A percentile compares a stretch with the other conserved stretches of the same genome.
phyloP scores from a whole-genome alignment of 2,113 vertebrate genomes.

The Microtus oregoni region DNA sequence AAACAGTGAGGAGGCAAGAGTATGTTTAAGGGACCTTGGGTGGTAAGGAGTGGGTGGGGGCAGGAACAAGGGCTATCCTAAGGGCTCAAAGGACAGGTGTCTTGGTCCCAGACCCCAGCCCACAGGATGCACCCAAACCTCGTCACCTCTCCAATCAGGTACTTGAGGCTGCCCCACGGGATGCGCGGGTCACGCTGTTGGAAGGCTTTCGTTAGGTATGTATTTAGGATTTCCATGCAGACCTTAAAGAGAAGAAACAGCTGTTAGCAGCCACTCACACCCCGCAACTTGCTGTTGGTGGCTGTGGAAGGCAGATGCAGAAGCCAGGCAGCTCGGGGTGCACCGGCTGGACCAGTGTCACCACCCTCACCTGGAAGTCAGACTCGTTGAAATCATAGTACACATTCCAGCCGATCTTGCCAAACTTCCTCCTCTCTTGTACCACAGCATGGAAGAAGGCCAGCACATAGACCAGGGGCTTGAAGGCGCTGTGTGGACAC shows the following conservation, averaged over 20 bases:
- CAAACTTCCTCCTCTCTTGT: constrained; percentile 97
- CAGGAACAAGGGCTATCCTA: neutral
- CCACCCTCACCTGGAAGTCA: constrained; percentile 92
- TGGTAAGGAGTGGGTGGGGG: neutral
- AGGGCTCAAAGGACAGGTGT: neutral
- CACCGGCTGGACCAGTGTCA: rapidly evolving
- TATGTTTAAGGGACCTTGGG: neutral
- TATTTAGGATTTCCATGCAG: constrained; percentile 96
- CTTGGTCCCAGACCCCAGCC: neutral
- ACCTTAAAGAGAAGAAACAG: constrained; percentile 87
- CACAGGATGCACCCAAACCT: rapidly evolving
- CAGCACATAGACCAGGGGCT: constrained; percentile 93
- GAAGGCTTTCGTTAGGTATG: constrained; percentile 94
- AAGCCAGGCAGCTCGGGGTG: rapidly evolving
- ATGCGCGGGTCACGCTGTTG: constrained; percentile 90
- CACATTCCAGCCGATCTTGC: constrained; percentile 98
- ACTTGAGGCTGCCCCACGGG: constrained; percentile 97
- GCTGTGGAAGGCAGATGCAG: neutral
- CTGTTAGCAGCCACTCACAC: rapidly evolving
- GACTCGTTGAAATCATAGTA: constrained; percentile 97
- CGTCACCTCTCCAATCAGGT: constrained; percentile 96
- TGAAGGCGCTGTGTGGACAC: constrained; percentile 93
- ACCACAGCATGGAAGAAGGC: constrained; percentile 98
- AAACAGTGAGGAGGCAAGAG: neutral
- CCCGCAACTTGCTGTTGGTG: rapidly evolving